Conservation (phyloP, 1,140 invertebrate species). For the Microplitis demolitor region DNA sequence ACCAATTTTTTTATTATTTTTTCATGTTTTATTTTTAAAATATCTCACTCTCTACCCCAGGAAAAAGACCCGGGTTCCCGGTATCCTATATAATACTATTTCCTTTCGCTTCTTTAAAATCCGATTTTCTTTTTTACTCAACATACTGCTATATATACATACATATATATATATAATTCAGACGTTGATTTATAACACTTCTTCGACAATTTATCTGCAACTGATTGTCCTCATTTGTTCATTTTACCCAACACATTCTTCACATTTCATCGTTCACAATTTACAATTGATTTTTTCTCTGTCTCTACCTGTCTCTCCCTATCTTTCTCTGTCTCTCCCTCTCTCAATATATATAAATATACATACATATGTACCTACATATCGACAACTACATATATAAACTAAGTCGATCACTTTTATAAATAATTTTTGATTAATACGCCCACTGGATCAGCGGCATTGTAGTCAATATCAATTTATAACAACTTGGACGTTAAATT, state of each 20-base stretch:
- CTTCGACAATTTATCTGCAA: slow-evolving; percentile 11
- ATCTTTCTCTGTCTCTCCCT: too few relatives aligned
- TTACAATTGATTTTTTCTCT: not conserved
- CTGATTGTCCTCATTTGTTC: slow-evolving; percentile 13
- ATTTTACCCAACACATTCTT: not conserved
- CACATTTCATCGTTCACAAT: not conserved
- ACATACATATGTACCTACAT: too few relatives aligned
- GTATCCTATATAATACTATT: not conserved
- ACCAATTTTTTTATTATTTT: not conserved
- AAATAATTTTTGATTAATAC: too few relatives aligned
- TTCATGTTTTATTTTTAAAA: not conserved
- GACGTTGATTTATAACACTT: slow-evolving; percentile 10
- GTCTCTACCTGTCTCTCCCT: too few relatives aligned
- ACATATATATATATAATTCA: not conserved
- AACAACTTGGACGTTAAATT: too few relatives aligned
- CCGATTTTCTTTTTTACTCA: slow-evolving; percentile 7
- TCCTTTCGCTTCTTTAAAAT: not conserved
- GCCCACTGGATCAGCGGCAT: too few relatives aligned
- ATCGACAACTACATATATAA: too few relatives aligned
- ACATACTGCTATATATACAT: not conserved
- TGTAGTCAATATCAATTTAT: too few relatives aligned
- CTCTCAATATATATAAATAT: too few relatives aligned
- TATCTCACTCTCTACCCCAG: not conserved
- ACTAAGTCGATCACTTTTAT: too few relatives aligned
- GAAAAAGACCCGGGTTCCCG: not conserved